Conservation (phyloP, 2,113 vertebrate genomes). For the Odocoileus hemionus region DNA sequence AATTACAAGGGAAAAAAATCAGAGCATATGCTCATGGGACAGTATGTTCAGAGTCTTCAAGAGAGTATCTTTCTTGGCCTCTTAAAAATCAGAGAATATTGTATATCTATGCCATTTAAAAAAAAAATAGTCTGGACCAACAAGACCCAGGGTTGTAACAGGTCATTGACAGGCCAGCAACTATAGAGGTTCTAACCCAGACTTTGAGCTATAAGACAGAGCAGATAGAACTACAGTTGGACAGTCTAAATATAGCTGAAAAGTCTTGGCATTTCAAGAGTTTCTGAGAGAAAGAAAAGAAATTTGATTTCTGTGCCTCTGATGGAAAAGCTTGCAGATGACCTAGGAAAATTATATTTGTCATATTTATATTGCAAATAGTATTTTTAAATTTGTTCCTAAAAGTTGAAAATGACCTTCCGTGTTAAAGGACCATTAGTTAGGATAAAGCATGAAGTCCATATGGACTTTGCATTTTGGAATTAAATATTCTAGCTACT, state of each 20-base stretch:
- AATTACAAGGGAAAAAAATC: slow-evolving; percentile 39
- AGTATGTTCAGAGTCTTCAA: slow-evolving; percentile 40
- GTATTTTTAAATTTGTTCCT: slow-evolving; percentile 25
- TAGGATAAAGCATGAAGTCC: background rate
- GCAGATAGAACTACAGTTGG: slow-evolving; percentile 22
- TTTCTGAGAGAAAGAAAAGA: slow-evolving; percentile 44
- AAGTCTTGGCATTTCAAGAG: slow-evolving; percentile 39
- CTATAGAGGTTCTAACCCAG: background rate
- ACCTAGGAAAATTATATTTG: slow-evolving; percentile 39
- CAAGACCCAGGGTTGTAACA: background rate
- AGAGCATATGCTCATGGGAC: slow-evolving; percentile 43
- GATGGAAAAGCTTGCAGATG: slow-evolving; percentile 43
- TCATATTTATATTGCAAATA: slow-evolving; percentile 25
- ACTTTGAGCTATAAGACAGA: background rate
- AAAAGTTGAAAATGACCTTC: slow-evolving; percentile 30
- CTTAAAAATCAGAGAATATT: slow-evolving; percentile 27
- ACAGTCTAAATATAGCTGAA: slow-evolving; percentile 44
- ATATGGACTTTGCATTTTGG: background rate
- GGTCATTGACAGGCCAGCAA: background rate
- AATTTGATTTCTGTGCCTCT: slow-evolving; percentile 47
- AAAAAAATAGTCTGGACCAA: background rate
- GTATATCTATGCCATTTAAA: background rate
- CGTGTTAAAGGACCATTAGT: slow-evolving; percentile 17
- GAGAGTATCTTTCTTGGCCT: slow-evolving; percentile 37
- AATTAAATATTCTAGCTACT: background rate